Evolutionary conservation across 2,797 vertebrate genomes (phyloP), one percentile per base, ranked within the genome.

Genomic region (Cheirogaleus major): DNA sequence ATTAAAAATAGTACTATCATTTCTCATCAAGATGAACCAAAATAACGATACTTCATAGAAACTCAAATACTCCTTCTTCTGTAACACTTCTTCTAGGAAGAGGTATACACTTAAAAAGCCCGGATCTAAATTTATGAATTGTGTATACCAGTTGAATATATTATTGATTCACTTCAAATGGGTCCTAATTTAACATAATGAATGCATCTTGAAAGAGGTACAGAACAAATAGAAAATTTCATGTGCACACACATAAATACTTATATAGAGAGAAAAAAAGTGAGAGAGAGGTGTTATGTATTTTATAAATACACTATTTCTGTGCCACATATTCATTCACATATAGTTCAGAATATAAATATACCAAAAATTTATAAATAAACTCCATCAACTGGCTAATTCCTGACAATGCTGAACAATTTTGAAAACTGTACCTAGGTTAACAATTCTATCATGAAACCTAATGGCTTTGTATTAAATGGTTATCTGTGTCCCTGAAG

Each of bases 211-310:
- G 25, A 92, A 73, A 85, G 22, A 70, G 10, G 41, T 75, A 81
- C 18, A 94, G 70, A 79, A 32, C 10, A 94, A 96, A 94, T 0
- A 82, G 25, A 96, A 93, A 88, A n/a, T 43, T 20, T 94, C 61
- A 65, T 41, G 25, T 85, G 48, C 18, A 75, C 57, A 73, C 43
- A 43, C 48, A 45, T 63, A 85, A 94, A 63, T 59, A 43, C 15
- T 89, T 50, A 75, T 0, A 7, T 0, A 84, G 8, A 85, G n/a
- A 41, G 32, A 55, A 48, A 67, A 7, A 80, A 10, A 38, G 38
- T 23, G 55, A 23, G 2, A 30, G 23, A 52, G 10, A 76, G 9
- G 48, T 20, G 45, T n/a, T 82, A 61, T 41, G 25, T 43, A 75
- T 67, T 41, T 61, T 35, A 41, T 35, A 79, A 45, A 59, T 27